Base-by-base conservation (phyloP, 2,113 vertebrate genomes). In the Orcinus orca region DNA sequence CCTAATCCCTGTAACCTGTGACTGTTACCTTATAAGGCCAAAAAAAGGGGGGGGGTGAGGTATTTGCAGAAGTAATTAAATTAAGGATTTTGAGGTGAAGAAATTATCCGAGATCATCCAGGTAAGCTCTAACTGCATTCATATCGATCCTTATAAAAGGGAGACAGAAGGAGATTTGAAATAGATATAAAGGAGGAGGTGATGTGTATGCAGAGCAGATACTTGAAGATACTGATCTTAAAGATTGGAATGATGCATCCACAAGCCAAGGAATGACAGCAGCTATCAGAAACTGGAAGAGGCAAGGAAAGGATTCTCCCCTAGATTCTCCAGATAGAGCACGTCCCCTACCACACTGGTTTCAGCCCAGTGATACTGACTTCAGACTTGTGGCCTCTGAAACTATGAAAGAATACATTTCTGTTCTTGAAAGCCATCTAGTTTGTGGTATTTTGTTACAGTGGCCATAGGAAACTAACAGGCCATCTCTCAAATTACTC, bases 291-390 rank as follows among this genome's bases (percentile, higher is more conserved):
- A 67, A 15, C 17, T 31, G 53, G 8, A 62, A 73, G 17, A 36
- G 9, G 4, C 13, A 65, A 38, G 15, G 29, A 82, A 18, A 55
- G 4, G 3, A n/a, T 47, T 67, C 8, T 82, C 12, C 38, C 14
- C 11, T 9, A 38, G 38, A 38, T 7, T 7, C 8, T 53, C 58
- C 9, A 70, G 29, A 33, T 17, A 23, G 0, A n/a, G 2, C 3
- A 1, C 1, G 23, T 15, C 3, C 20, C 25, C 21, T 53, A 14
- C 8, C 2, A 26, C 2, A 25, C 2, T 2, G 47, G 36, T 44
- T 90, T 87, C 31, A 79, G 11, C 17, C 11, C 29, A 29, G 15
- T 36, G 14, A 31, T 17, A n/a, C 9, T 55, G 25, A 38, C 68
- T 80, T 47, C 29, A 85, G 38, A 70, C 12, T 55, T 60, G 29